Percentiles rank a stretch among this genome's conserved stretches.
Evolutionary conservation across 1,140 invertebrate species (phyloP).

Genomic region (Dendroctonus valens): DNA sequence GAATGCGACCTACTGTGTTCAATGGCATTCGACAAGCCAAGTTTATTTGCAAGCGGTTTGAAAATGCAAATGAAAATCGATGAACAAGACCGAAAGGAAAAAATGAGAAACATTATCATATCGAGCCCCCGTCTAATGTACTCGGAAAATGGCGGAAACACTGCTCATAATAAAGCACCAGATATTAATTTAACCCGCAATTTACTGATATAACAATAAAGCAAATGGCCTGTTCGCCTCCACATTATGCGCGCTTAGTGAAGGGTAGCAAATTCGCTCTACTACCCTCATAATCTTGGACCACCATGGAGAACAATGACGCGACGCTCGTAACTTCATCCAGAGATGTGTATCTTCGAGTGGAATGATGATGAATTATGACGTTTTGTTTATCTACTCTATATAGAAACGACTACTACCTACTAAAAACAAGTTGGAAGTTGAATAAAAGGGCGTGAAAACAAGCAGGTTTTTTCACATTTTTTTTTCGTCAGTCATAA

Average conservation of each 20-base stretch:
- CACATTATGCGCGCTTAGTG: conserved; percentile 18
- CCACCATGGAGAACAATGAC: conserved; percentile 23
- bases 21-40: not conserved
- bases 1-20: conserved; percentile 1
- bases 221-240: conserved; percentile 16
- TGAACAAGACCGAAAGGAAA: too few species aligned
- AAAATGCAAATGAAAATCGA: not conserved
- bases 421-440: too few species aligned
- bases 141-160: too few species aligned
- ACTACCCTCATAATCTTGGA: conserved; percentile 25
- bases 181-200: conserved; percentile 28
- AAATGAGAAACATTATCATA: too few species aligned
- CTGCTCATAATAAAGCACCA: conserved; percentile 11
- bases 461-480: too few species aligned
- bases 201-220: conserved; percentile 24
- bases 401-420: not conserved
- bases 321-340: conserved; percentile 14
- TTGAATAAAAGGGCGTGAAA: too few species aligned
- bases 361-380: conserved; percentile 28
- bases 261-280: conserved; percentile 24
- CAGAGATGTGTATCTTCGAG: conserved; percentile 21
- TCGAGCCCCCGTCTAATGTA: too few species aligned
- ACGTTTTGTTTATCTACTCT: conserved; percentile 20
- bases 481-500: too few species aligned
- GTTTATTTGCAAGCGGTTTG: not conserved